phyloP scores from a whole-genome alignment of 2,888 invertebrate genomes.

The Asteroscopus sphinx region DNA sequence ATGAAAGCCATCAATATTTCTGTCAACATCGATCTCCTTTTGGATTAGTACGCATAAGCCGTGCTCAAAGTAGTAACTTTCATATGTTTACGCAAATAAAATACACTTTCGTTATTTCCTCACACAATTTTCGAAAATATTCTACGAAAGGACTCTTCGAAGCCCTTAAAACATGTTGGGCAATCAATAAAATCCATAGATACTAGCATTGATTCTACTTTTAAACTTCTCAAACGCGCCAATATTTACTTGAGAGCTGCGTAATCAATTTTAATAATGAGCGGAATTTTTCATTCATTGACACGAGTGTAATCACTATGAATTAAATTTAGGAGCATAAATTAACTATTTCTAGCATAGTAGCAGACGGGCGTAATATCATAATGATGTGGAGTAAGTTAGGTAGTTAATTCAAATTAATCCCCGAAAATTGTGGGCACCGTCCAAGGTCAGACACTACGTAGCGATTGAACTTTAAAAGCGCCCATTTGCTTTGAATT shows the following conservation, averaged over 20 bases:
- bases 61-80: slow-evolving; percentile 49
- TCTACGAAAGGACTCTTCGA: not conserved
- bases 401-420: slow-evolving; percentile 61
- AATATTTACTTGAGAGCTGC: slow-evolving; percentile 29
- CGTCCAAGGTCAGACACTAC: slow-evolving; percentile 70
- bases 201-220: slow-evolving; percentile 17
- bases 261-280: slow-evolving; percentile 37
- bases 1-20: slow-evolving; percentile 40
- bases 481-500: slow-evolving; percentile 64
- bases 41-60: slow-evolving; percentile 35
- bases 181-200: slow-evolving; percentile 2
- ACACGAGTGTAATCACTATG: slow-evolving; percentile 48
- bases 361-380: slow-evolving; percentile 59
- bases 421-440: slow-evolving; percentile 60
- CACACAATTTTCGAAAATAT: slow-evolving; percentile 7
- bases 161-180: slow-evolving; percentile 1
- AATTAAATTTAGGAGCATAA: slow-evolving; percentile 61
- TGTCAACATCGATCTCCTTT: slow-evolving; percentile 44
- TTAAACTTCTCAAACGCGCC: slow-evolving; percentile 8
- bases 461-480: slow-evolving; percentile 64
- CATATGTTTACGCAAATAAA: slow-evolving; percentile 45
- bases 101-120: slow-evolving; percentile 50
- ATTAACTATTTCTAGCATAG: slow-evolving; percentile 64
- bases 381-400: slow-evolving; percentile 43
- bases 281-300: slow-evolving; percentile 66